phyloP scores from a whole-genome alignment of 2,113 vertebrate genomes.

The Suricata suricatta region DNA sequence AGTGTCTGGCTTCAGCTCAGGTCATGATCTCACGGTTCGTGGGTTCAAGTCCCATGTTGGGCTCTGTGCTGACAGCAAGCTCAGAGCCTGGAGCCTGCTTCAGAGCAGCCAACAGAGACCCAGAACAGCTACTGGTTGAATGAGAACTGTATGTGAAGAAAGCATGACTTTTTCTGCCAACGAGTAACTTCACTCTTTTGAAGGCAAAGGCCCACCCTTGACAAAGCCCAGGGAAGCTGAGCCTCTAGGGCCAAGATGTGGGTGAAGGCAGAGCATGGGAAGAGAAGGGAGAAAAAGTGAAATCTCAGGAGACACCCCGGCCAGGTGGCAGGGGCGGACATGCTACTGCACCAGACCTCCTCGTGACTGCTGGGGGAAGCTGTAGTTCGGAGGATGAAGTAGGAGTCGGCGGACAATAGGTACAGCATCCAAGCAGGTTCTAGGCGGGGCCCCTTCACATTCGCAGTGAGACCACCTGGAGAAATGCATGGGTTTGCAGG shows the following conservation, averaged over 20 bases:
- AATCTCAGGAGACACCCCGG: neutral
- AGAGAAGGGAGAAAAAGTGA: neutral
- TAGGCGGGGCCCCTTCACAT: accelerated
- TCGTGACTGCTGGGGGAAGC: neutral
- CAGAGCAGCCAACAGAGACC: neutral
- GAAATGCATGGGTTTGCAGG: neutral
- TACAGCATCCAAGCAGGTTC: accelerated
- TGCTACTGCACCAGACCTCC: neutral
- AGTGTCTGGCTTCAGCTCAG: too few relatives aligned
- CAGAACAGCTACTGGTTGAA: neutral
- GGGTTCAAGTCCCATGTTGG: too few relatives aligned
- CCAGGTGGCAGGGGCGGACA: neutral
- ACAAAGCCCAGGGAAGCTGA: neutral
- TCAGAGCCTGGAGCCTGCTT: too few relatives aligned
- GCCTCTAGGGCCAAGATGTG: neutral
- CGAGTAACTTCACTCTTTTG: neutral
- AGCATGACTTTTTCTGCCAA: neutral
- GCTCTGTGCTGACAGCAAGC: too few relatives aligned
- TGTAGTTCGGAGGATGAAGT: neutral
- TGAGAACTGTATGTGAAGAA: neutral
- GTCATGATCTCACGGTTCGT: too few relatives aligned
- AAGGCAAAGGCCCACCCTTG: neutral
- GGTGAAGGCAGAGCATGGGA: neutral
- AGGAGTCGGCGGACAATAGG: accelerated
- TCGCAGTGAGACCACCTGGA: neutral